These are phyloP conservation scores for Epizoanthus illoricatus DNA, from an alignment of 92 coral and sea anemone species.

Conservation along the genomic window DNA sequence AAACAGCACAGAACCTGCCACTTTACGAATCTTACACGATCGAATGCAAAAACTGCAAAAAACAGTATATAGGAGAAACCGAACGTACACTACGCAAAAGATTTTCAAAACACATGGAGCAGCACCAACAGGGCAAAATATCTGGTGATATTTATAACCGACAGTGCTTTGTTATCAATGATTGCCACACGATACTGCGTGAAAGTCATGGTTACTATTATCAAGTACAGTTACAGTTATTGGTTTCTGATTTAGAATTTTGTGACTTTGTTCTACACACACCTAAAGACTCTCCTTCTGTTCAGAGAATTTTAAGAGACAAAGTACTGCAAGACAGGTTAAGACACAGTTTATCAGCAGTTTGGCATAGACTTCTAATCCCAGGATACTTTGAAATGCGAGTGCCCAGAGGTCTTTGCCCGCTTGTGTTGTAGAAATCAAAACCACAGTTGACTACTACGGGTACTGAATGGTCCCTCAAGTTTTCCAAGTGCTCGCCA, in stretches of 20 bases:
- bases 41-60: too few relatives aligned
- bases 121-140: conserved; percentile 25
- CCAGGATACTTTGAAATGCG: conserved; percentile 57
- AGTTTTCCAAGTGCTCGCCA: too few relatives aligned
- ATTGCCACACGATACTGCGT: conserved; percentile 23
- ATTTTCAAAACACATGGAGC: too few relatives aligned
- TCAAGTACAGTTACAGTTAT: conserved; percentile 48
- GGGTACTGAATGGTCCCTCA: too few relatives aligned
- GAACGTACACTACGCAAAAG: too few relatives aligned
- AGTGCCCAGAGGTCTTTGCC: conserved; percentile 48
- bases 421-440: conserved; percentile 37
- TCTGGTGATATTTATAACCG: conserved; percentile 37
- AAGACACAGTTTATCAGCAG: conserved; percentile 40
- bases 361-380: conserved; percentile 53
- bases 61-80: too few relatives aligned
- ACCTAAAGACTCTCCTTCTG: conserved; percentile 44
- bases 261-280: conserved; percentile 60
- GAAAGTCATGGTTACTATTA: conserved; percentile 46
- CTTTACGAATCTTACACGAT: too few relatives aligned
- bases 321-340: conserved; percentile 33
- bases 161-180: conserved; percentile 40
- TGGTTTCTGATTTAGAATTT: conserved; percentile 47
- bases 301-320: conserved; percentile 49
- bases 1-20: too few relatives aligned
- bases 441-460: too few relatives aligned